Evolutionary conservation across 2,888 invertebrate species (phyloP), one percentile per base, ranked within the genome.

Genomic region (Agriotes lineatus): DNA sequence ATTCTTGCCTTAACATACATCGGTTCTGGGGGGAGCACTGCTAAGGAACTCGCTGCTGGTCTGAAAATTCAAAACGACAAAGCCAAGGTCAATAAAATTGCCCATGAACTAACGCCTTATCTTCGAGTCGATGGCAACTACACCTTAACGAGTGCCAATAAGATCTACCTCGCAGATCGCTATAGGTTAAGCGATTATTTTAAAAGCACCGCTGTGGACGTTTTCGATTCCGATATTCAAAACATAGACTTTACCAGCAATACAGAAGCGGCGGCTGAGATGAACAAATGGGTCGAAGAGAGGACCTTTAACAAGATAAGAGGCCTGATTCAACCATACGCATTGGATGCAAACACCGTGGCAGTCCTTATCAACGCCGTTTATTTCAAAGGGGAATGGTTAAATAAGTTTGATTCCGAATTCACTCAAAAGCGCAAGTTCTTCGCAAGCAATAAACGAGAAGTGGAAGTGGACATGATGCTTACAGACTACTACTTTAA

Each of bases 201-300:
- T 70, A 85, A 87, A 72, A 82, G 85, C 6, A 83, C 89, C 44
- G 89, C 92, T 0, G 77, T 84, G 7, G 85, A 88, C 22, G 84
- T 88, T 35, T 94, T 92, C 78, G 83, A 87, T 54, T 88, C 91
- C 1, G 86, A 85, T 6, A 86, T 90, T 4, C 87, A 90, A 70
- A 76, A 74, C 56, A 61, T 81, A 1, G 72, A 80, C 56, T 82
- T 81, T 62, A 39, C 22, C 7, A 48, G 74, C 4, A 70, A 50
- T 1, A 44, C n/a, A 9, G 35, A 67, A 52, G 76, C 82, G 0
- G 79, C 81, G 0, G 20, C 64, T 3, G 67, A 39, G 1, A 82
- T 83, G 7, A 83, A 83, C 67, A 52, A 75, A 39, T 83, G 83
- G 83, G 82, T 83, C 1, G 79, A 80, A 65, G 52, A 74, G 9